A percentile compares a stretch with the other conserved stretches of the same genome.
These are phyloP conservation scores for Acanthosepion lycidas DNA, from an alignment of 2,888 invertebrate genomes.

Conservation along the genomic window DNA sequence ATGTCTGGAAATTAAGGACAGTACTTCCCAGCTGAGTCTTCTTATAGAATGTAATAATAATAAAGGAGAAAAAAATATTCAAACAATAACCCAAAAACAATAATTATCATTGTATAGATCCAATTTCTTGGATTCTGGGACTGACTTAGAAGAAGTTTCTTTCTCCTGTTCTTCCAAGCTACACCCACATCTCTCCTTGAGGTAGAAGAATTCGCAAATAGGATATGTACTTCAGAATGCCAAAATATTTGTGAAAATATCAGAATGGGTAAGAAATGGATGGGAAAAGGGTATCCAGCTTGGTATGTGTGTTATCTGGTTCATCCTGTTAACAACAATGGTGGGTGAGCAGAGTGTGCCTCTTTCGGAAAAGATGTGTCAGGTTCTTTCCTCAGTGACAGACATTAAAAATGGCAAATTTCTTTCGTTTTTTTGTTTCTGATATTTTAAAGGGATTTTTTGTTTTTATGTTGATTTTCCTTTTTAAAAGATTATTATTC, in stretches of 20 bases:
- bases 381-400: background rate
- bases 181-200: background rate
- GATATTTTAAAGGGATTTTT: too few relatives aligned
- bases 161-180: background rate
- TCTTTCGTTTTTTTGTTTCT: background rate
- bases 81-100: background rate
- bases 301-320: background rate
- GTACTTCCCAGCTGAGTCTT: too few relatives aligned
- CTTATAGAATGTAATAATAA: too few relatives aligned
- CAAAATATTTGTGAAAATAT: conserved; percentile 2
- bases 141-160: background rate
- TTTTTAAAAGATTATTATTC: too few relatives aligned
- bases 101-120: background rate
- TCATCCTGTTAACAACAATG: background rate
- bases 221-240: conserved; percentile 33
- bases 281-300: background rate
- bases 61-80: too few relatives aligned
- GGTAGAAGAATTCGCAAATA: background rate
- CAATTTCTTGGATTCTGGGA: background rate
- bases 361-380: background rate
- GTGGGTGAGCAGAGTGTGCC: background rate
- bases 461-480: too few relatives aligned
- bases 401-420: conserved; percentile 1
- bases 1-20: too few relatives aligned
- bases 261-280: background rate